Conservation (phyloP, 64 coral and sea anemone genomes). For the Porites australiensis region DNA sequence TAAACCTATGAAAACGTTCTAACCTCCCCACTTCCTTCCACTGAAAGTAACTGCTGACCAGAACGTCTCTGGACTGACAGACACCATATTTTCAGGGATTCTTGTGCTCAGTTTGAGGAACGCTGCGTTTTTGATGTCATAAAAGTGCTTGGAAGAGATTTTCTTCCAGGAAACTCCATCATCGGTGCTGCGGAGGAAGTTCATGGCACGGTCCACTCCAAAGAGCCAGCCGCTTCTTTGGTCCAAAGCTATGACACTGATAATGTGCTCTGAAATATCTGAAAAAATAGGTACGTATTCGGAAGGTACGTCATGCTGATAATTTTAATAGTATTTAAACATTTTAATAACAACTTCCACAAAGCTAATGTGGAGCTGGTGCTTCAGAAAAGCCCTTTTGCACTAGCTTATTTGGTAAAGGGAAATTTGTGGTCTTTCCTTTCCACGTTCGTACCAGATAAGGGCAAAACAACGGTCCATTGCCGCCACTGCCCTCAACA, state of each 20-base stretch:
- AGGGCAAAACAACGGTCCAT: too few relatives aligned
- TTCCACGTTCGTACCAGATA: too few relatives aligned
- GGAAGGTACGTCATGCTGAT: too few relatives aligned
- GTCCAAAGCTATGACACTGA: slow-evolving; percentile 73
- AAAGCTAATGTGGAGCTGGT: too few relatives aligned
- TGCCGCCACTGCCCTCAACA: too few relatives aligned
- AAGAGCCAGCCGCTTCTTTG: slow-evolving; percentile 27
- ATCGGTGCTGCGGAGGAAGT: slow-evolving; percentile 68
- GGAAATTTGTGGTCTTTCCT: too few relatives aligned
- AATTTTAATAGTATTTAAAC: too few relatives aligned
- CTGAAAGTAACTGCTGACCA: slow-evolving; percentile 40
- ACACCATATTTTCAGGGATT: slow-evolving; percentile 79
- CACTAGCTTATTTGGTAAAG: too few relatives aligned
- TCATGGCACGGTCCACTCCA: slow-evolving; percentile 78
- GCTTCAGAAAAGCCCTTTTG: too few relatives aligned
- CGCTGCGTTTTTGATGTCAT: slow-evolving; percentile 27
- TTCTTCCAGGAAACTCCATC: slow-evolving; percentile 57
- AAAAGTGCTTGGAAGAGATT: slow-evolving; percentile 60
- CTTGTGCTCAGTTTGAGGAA: slow-evolving; percentile 69
- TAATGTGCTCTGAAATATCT: slow-evolving; percentile 54
- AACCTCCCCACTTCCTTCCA: slow-evolving; percentile 82
- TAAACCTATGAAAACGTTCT: neutral
- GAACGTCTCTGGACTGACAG: neutral
- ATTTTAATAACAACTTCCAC: too few relatives aligned
- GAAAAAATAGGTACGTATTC: neutral